Percentiles rank a stretch among this genome's conserved stretches.
phyloP scores from a whole-genome alignment of 1,140 invertebrate genomes.

The Penaeus japonicus region DNA sequence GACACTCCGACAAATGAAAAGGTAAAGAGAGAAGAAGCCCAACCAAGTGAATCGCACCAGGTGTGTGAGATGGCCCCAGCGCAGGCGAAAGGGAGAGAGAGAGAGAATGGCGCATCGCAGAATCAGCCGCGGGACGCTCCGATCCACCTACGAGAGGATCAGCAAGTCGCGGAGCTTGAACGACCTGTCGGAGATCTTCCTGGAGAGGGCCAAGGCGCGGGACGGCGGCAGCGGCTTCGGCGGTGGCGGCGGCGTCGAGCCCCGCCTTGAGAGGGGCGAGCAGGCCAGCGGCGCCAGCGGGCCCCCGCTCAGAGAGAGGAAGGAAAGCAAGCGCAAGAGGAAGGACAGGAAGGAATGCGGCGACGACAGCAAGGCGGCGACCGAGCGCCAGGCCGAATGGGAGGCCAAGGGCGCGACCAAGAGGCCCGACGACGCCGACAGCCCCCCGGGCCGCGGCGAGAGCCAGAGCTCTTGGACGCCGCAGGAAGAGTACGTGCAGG shows the following conservation, averaged over 20 bases:
- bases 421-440: too few species aligned
- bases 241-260: background rate
- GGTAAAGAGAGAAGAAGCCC: too few species aligned
- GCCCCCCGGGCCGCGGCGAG: too few species aligned
- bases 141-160: conserved; percentile 24
- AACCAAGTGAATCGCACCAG: too few species aligned
- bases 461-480: too few species aligned
- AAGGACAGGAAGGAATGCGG: background rate
- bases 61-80: too few species aligned
- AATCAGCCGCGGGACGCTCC: background rate
- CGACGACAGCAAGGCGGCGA: background rate
- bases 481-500: too few species aligned
- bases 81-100: background rate
- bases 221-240: background rate
- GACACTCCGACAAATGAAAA: too few species aligned
- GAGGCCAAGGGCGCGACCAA: background rate
- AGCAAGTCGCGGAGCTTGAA: conserved; percentile 35
- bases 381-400: background rate
- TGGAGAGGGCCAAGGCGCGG: background rate
- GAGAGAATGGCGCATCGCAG: conserved; percentile 28
- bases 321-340: background rate
- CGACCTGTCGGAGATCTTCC: conserved; percentile 6
- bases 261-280: too few species aligned
- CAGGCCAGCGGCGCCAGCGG: too few species aligned
- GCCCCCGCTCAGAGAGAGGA: background rate